A percentile compares a stretch with the other conserved stretches of the same genome.
Evolutionary conservation across 2,888 invertebrate genomes (phyloP).

Genomic region (Cataglyphis rosenhaueri): DNA sequence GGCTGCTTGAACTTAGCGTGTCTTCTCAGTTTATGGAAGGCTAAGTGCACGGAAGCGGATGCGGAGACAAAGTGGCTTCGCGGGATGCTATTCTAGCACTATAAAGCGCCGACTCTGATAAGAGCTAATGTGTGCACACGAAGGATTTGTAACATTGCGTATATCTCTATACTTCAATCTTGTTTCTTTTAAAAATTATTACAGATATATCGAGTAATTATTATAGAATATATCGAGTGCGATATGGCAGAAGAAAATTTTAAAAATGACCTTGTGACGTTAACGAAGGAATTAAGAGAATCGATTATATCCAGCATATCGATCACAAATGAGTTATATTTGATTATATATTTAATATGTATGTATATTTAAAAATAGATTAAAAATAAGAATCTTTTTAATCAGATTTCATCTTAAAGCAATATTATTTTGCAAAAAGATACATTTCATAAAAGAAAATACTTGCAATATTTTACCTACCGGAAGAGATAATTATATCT

Average conservation of each 20-base stretch:
- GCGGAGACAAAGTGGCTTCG: slow-evolving; percentile 65
- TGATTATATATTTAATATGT: background rate
- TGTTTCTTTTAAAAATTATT: background rate
- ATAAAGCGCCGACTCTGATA: slow-evolving; percentile 59
- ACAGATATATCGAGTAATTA: background rate
- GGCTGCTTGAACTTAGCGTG: slow-evolving; percentile 21
- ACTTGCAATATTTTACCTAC: background rate
- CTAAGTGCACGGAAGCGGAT: slow-evolving; percentile 70
- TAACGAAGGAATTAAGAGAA: background rate
- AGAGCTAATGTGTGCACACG: slow-evolving; percentile 49
- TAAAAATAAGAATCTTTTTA: background rate
- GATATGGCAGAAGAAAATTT: background rate
- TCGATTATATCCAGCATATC: background rate
- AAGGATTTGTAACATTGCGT: slow-evolving; percentile 26
- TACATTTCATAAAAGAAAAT: background rate
- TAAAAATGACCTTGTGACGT: background rate
- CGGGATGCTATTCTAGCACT: slow-evolving; percentile 59
- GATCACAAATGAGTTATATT: background rate
- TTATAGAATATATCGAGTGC: background rate
- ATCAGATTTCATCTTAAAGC: background rate
- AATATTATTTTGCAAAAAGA: slow-evolving; percentile 20
- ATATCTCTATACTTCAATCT: background rate
- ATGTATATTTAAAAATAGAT: background rate
- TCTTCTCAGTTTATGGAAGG: slow-evolving; percentile 52
- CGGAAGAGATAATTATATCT: slow-evolving; percentile 42